Evolutionary conservation across 2,797 vertebrate genomes (phyloP).

Genomic region (Otolemur crassicaudatus): DNA sequence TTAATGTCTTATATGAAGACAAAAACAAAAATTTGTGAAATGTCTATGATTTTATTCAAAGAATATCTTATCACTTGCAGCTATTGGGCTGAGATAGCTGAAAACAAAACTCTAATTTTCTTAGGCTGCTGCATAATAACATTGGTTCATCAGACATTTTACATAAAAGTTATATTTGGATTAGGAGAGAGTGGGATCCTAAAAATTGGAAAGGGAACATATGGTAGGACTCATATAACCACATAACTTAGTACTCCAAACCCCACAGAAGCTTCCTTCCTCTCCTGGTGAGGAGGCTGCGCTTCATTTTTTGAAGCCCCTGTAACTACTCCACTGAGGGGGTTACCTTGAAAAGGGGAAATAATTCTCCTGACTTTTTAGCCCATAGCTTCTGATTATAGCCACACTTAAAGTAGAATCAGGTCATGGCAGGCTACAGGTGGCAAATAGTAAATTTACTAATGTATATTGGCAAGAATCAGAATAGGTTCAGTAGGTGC

Average conservation of each 20-base stretch:
- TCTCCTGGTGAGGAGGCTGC: not conserved
- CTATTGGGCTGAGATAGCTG: not conserved
- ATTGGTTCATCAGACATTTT: not conserved
- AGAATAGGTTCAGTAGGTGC: not conserved
- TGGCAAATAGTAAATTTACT: constrained; percentile 26
- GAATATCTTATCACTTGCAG: not conserved
- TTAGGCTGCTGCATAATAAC: constrained; percentile 13
- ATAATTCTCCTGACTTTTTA: constrained; percentile 29
- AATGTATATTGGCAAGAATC: constrained; percentile 25
- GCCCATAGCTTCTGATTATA: constrained; percentile 2
- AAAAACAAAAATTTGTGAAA: constrained; percentile 33
- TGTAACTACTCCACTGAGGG: not conserved
- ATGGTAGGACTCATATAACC: not conserved
- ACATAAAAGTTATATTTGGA: constrained; percentile 37
- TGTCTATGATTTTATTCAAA: constrained; percentile 51
- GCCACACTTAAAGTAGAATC: not conserved
- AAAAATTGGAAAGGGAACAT: not conserved
- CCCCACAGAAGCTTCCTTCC: not conserved
- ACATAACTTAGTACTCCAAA: not conserved
- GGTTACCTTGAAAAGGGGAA: constrained; percentile 17
- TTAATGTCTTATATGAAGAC: constrained; percentile 1
- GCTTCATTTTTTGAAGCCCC: constrained; percentile 23
- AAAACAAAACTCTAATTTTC: constrained; percentile 48
- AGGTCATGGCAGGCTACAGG: not conserved
- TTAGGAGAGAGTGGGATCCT: not conserved